A percentile compares a stretch with the other conserved stretches of the same genome.
These are phyloP conservation scores for Palythoa heliodiscus DNA, from an alignment of 92 coral and sea anemone genomes.

Conservation along the genomic window DNA sequence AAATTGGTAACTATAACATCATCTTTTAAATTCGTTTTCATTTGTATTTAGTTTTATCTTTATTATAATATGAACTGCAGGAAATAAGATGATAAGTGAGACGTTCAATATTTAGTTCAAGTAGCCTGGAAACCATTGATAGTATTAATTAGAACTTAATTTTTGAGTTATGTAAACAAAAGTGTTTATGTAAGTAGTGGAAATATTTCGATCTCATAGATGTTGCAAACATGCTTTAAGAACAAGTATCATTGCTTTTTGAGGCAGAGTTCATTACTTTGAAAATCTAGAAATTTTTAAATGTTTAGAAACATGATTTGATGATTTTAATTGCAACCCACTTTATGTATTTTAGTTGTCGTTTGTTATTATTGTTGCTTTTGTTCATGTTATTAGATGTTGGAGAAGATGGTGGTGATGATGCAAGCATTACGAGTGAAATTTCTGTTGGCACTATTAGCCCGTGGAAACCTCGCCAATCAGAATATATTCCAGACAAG, in stretches of 20 bases:
- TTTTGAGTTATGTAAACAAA: too few relatives aligned
- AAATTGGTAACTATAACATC: not conserved
- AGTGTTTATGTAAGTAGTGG: not conserved
- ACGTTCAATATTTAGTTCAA: too few relatives aligned
- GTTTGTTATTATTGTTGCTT: not conserved
- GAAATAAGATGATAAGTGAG: too few relatives aligned
- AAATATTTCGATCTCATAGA: not conserved
- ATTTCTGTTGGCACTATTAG: slow-evolving; percentile 29
- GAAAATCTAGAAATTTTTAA: too few relatives aligned
- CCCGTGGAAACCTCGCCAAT: slow-evolving; percentile 37
- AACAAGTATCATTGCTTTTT: not conserved
- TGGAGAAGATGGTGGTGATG: slow-evolving; percentile 21
- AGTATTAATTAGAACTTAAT: too few relatives aligned
- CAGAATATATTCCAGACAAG: slow-evolving; percentile 6
- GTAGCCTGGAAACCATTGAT: too few relatives aligned
- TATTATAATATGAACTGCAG: not conserved
- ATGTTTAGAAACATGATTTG: too few relatives aligned
- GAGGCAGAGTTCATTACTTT: too few relatives aligned
- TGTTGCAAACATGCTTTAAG: not conserved
- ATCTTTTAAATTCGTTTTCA: too few relatives aligned
- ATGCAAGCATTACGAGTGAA: slow-evolving; percentile 36
- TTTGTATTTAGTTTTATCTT: not conserved
- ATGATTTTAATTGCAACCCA: too few relatives aligned
- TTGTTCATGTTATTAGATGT: not conserved
- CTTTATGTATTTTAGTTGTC: not conserved